Conservation (phyloP, 30 jellyfish, hydroid and myxozoan species). For the Pseudorhiza aurosa region DNA sequence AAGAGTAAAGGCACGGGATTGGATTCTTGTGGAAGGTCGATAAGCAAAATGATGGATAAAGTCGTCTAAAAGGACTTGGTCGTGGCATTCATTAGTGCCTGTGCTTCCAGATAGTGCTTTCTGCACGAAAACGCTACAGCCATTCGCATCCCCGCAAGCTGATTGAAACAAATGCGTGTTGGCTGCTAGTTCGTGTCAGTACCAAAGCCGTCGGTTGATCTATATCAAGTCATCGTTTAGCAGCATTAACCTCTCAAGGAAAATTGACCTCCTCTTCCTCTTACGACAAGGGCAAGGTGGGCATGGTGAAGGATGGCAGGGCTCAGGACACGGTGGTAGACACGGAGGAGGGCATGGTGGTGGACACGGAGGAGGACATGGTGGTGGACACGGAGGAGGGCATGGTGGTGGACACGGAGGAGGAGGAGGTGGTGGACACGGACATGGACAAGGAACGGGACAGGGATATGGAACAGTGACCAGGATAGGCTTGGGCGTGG, state of each 20-base stretch:
- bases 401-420: constrained; percentile 33
- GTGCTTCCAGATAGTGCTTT: too few relatives aligned
- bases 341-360: constrained; percentile 75
- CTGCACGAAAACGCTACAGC: too few relatives aligned
- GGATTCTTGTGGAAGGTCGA: too few relatives aligned
- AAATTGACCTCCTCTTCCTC: constrained; percentile 29
- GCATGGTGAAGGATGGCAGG: constrained; percentile 67
- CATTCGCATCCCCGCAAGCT: too few relatives aligned
- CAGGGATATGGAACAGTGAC: constrained; percentile 55
- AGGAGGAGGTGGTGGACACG: constrained; percentile 95
- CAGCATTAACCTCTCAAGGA: constrained; percentile 15
- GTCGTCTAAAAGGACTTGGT: too few relatives aligned
- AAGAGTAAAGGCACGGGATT: too few relatives aligned
- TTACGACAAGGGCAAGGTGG: constrained; percentile 66
- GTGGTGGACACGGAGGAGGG: constrained; percentile 75
- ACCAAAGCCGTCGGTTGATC: too few relatives aligned
- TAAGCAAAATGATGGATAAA: too few relatives aligned
- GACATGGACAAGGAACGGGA: constrained; percentile 92
- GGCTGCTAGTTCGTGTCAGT: too few relatives aligned
- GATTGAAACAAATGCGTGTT: too few relatives aligned
- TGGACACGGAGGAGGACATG: constrained; percentile 86
- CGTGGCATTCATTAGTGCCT: too few relatives aligned
- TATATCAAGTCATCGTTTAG: too few relatives aligned
- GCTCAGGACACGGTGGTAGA: constrained; percentile 74
- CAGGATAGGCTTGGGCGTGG: constrained; percentile 41